These are phyloP conservation scores for Acholoe squamosa DNA, from an alignment of 2,888 invertebrate species.

Conservation along the genomic window DNA sequence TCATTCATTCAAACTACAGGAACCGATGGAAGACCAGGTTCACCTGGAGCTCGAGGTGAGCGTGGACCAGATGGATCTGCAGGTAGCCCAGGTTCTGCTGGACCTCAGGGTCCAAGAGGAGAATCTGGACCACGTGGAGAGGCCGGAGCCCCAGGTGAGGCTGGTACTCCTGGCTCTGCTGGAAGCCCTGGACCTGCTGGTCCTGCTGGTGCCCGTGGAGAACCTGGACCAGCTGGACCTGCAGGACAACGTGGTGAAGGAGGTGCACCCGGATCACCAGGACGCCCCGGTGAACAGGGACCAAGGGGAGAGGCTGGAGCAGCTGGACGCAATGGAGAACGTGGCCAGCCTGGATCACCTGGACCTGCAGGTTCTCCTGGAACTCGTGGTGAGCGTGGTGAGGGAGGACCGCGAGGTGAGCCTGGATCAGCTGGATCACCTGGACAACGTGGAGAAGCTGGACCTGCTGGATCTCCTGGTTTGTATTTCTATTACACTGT, in stretches of 20 bases:
- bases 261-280: constrained; percentile 68
- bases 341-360: constrained; percentile 63
- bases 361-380: constrained; percentile 65
- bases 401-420: constrained; percentile 83
- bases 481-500: background rate
- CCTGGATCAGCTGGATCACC: constrained; percentile 84
- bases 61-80: constrained; percentile 64
- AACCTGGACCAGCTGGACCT: constrained; percentile 60
- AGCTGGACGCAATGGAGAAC: constrained; percentile 65
- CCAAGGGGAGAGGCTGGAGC: constrained; percentile 50
- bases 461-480: constrained; percentile 64
- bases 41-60: constrained; percentile 54
- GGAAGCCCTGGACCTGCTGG: constrained; percentile 67
- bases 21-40: constrained; percentile 59
- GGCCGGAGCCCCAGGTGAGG: constrained; percentile 27
- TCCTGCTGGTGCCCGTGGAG: constrained; percentile 66
- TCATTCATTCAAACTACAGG: constrained; percentile 40
- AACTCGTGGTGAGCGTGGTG: constrained; percentile 62
- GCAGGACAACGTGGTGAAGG: constrained; percentile 64
- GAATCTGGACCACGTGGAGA: background rate
- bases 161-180: constrained; percentile 57
- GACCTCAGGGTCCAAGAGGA: constrained; percentile 64
- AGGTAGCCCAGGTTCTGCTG: constrained; percentile 67
- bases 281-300: constrained; percentile 63
- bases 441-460: constrained; percentile 57